Evolutionary conservation across 2,113 vertebrate species (phyloP).

Genomic region (Alligator mississippiensis): DNA sequence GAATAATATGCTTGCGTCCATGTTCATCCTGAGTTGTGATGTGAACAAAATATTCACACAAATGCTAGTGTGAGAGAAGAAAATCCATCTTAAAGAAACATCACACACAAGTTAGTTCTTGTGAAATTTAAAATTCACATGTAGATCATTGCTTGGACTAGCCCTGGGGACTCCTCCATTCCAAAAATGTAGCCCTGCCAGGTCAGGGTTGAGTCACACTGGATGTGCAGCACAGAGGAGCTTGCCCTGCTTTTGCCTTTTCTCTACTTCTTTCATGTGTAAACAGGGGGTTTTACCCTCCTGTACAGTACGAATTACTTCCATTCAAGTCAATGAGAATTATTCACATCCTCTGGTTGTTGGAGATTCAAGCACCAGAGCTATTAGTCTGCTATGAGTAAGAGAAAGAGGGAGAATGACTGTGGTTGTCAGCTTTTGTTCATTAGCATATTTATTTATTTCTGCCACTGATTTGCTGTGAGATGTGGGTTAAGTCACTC

Average conservation of each 20-base stretch:
- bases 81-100: rapidly evolving
- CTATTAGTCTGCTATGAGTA: background rate
- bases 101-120: background rate
- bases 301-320: background rate
- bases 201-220: background rate
- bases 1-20: background rate
- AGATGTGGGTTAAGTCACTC: background rate
- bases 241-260: background rate
- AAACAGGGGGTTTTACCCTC: background rate
- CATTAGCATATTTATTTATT: background rate
- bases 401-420: background rate
- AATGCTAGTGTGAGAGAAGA: background rate
- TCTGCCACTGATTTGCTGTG: background rate
- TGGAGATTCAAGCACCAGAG: background rate
- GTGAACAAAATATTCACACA: background rate
- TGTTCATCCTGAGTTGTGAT: background rate
- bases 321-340: rapidly evolving
- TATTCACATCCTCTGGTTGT: background rate
- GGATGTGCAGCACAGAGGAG: background rate
- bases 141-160: background rate
- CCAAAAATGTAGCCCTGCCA: background rate
- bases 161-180: background rate
- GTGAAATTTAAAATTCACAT: rapidly evolving
- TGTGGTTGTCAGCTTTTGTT: background rate
- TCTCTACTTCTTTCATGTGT: rapidly evolving